Conservation (phyloP, 2,888 invertebrate species). For the Lithophane socia region DNA sequence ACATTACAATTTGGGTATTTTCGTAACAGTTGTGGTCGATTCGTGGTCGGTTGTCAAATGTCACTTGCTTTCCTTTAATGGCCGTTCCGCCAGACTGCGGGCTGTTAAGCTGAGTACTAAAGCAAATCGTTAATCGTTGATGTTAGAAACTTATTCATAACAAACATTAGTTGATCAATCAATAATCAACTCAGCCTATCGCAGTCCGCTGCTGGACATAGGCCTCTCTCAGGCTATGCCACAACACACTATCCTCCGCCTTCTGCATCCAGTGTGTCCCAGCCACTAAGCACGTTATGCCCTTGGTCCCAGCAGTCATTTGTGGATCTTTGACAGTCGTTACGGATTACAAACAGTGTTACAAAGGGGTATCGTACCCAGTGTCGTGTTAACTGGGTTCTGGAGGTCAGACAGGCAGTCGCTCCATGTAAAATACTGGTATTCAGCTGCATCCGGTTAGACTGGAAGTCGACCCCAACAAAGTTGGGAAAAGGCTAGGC, state of each 20-base stretch:
- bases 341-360: background rate
- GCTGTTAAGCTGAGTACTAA: background rate
- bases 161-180: background rate
- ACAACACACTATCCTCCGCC: too few relatives aligned
- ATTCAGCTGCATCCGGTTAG: background rate
- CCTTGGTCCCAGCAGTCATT: too few relatives aligned
- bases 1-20: conserved; percentile 11
- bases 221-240: too few relatives aligned
- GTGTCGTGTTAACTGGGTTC: too few relatives aligned
- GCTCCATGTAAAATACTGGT: background rate
- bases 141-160: background rate
- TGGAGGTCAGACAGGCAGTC: too few relatives aligned
- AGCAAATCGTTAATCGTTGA: conserved; percentile 16
- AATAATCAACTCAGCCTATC: too few relatives aligned
- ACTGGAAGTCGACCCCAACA: background rate
- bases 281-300: too few relatives aligned
- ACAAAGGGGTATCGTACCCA: too few relatives aligned
- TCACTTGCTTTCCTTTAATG: conserved; percentile 41
- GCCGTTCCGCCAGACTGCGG: conserved; percentile 3
- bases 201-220: too few relatives aligned
- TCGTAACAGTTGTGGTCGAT: conserved; percentile 24
- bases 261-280: too few relatives aligned
- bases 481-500: background rate
- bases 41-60: conserved; percentile 39
- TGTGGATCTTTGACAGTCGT: background rate